Base-by-base conservation (phyloP, 2,797 vertebrate genomes). In the Thunnus albacares region DNA sequence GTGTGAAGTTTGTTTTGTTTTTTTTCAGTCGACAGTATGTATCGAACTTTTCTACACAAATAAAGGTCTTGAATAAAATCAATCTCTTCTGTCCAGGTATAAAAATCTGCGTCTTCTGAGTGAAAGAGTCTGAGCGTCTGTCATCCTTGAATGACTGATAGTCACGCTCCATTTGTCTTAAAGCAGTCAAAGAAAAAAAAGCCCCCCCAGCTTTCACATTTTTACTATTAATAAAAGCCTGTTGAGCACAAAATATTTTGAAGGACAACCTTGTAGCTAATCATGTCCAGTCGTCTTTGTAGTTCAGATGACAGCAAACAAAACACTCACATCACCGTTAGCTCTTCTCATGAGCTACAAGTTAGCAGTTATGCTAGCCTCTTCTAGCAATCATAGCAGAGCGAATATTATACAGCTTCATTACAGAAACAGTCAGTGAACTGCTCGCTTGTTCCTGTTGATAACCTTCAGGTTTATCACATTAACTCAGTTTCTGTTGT, bases 191-290 rank as follows among this genome's bases (percentile, higher is more conserved):
- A 14, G 14, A 30, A 30, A 14, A 45, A 45, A 14, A 45, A 45
- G 43, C 43, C 4, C 5, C 5, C 5, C 1, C 30, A 45, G 3
- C 43, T 45, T 45, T 5, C 13, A 15, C 43, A 45, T 4, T 45
- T 45, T 13, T 15, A 45, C 43, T 45, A 15, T 45, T 45, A 26
- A 18, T 24, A 63, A 28, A 70, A 59, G 41, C 60, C 59, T 2
- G 47, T 55, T 20, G 71, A 59, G 72, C 4, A 18, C 47, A 71
- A 62, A 28, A 49, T 53, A 47, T 33, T 30, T 17, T 58, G 22
- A 80, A 52, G 47, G 47, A 63, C 51, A 13, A 7, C 41, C 70
- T 58, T 52, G 51, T 18, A 47, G 38, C 47, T 58, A 80, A 80
- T 65, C 66, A 60, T 4, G 13, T 24, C 43, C 43, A 15, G 41